phyloP scores from a whole-genome alignment of 2,888 invertebrate genomes.

The Scaptomyza tumidula region DNA sequence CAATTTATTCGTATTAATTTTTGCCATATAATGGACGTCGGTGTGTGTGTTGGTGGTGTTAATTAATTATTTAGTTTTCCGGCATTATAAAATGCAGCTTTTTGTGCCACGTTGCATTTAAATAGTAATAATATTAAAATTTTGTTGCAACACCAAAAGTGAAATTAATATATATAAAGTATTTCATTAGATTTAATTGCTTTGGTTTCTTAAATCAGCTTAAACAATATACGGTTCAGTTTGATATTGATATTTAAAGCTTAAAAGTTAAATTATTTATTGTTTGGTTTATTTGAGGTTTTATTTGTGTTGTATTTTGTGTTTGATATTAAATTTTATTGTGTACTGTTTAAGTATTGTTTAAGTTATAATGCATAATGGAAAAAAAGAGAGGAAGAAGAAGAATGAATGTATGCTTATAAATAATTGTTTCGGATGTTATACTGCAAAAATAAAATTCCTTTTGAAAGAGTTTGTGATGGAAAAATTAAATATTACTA shows the following conservation, averaged over 20 bases:
- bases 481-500: no score
- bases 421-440: not conserved
- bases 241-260: not conserved
- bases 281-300: no score
- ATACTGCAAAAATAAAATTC: no score
- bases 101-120: not conserved
- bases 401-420: not conserved
- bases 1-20: conserved; percentile 1
- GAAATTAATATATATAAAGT: not conserved
- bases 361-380: no score
- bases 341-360: no score
- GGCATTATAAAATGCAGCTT: not conserved
- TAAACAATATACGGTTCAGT: no score
- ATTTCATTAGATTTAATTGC: not conserved
- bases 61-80: conserved; percentile 2
- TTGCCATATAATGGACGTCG: not conserved
- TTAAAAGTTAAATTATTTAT: no score
- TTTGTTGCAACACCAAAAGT: not conserved
- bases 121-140: not conserved
- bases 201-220: not conserved
- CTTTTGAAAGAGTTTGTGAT: no score
- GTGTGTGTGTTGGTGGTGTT: not conserved
- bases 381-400: not conserved
- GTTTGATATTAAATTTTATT: no score
- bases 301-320: no score